Base-by-base conservation (phyloP, 1,140 invertebrate species). In the Drosophila insularis region DNA sequence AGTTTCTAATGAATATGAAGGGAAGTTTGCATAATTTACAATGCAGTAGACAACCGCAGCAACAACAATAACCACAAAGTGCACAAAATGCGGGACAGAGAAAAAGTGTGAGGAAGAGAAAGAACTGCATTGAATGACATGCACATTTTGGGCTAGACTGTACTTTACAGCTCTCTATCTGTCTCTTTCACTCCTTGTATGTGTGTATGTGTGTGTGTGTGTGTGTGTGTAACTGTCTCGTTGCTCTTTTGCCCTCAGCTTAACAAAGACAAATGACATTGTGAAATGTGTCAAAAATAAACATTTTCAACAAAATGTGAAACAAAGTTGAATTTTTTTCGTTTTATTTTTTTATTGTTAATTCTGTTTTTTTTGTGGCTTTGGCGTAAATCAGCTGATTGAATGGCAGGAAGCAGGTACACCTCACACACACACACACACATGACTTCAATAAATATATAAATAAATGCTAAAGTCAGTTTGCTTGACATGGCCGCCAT, bases 391-490 rank as follows among this genome's bases (percentile, higher is more conserved):
- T 66, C 75, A 76, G 74, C 74, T 76, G 73, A 76, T 76, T 76
- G 73, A 76, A 76, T 75, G 74, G 65, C 74, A 76, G 59, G 55
- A 56, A 70, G 35, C 61, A 63, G 65, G 69, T 19, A 50, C 3
- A 46, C 14, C 14, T 7, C 43, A 19, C 43, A 43, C 40, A 43
- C 35, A 66, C 54, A 50, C 31, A 53, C 37, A n/a, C 61, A 75
- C 71, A 76, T 71, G 61, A 60, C 11, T 62, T 63, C 72, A 78
- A 81, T 81, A 86, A 85, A 85, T 85, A 85, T 78, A 85, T 86
- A 87, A 87, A 86, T 81, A 87, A 87, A 86, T 81, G 82, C 74
- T 75, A 86, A 86, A 86, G 74, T 86, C 79, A 81, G 74, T 74
- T 50, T 78, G 63, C 54, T 68, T 80, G 80, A 79, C 80, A 73